Evolutionary conservation across 2,888 invertebrate genomes (phyloP), one percentile per base, ranked within the genome.

Genomic region (Tigriopus californicus): DNA sequence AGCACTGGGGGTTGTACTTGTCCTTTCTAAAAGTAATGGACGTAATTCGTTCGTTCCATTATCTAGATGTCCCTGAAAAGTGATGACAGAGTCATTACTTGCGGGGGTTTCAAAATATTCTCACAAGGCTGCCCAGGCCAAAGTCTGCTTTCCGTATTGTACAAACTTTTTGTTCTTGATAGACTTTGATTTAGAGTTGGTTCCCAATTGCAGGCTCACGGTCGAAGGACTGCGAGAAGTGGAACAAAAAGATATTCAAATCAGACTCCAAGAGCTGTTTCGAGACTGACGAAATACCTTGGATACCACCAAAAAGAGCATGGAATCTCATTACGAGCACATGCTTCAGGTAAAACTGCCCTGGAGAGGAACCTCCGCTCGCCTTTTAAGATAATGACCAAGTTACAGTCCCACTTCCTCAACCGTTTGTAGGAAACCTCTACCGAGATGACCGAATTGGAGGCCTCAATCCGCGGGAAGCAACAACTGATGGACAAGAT

Each of bases 161-260:
- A n/a, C n/a, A n/a, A n/a, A n/a, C n/a, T n/a, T n/a, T n/a, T n/a
- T n/a, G n/a, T n/a, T n/a, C n/a, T n/a, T n/a, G n/a, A n/a, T n/a
- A n/a, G n/a, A n/a, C n/a, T n/a, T n/a, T n/a, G n/a, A n/a, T n/a
- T n/a, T n/a, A n/a, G n/a, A n/a, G n/a, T n/a, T n/a, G n/a, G n/a
- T n/a, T n/a, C n/a, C n/a, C n/a, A n/a, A n/a, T n/a, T n/a, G n/a
- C n/a, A 44, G 18, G 15, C 22, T 22, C 15, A 25, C 24, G n/a
- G 15, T 10, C 8, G 20, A 20, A 2, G 22, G 33, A 22, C 22
- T 51, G 1, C 20, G 15, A 12, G 52, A 51, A 51, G 52, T 51
- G 24, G 52, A 51, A 13, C 52, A 51, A 51, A 51, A 51, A 13
- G 52, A 51, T 24, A 51, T 51, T 20, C 52, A 51, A 51, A 22